Evolutionary conservation across 2,797 vertebrate genomes (phyloP).

Genomic region (Falco berigora): DNA sequence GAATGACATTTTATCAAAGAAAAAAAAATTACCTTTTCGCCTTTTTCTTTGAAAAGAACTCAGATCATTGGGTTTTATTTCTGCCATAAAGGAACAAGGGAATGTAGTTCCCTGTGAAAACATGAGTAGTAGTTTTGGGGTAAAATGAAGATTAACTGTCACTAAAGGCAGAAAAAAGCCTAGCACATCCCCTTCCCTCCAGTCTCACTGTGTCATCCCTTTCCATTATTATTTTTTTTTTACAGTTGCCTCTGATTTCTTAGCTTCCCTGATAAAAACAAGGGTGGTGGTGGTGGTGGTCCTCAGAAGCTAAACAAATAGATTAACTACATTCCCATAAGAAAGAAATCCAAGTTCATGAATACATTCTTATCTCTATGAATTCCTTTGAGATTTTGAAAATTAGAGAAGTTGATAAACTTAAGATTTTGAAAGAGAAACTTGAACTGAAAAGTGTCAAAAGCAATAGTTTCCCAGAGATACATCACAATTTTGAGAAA

Average conservation of each 20-base stretch:
- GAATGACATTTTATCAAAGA: background rate
- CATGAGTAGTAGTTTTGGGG: background rate
- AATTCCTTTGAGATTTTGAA: background rate
- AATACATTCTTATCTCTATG: background rate
- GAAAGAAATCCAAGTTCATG: background rate
- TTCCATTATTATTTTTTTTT: background rate
- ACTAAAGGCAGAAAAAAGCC: background rate
- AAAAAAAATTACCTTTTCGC: background rate
- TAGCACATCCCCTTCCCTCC: background rate
- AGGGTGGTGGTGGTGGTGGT: accelerated
- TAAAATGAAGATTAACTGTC: background rate
- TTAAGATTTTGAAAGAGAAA: background rate
- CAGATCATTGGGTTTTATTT: background rate
- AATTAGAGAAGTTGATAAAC: background rate
- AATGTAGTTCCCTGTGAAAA: background rate
- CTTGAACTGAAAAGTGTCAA: background rate
- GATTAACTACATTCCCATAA: background rate
- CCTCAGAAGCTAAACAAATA: background rate
- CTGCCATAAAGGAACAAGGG: background rate
- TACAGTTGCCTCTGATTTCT: background rate
- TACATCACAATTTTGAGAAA: background rate
- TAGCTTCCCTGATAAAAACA: background rate
- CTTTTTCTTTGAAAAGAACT: background rate
- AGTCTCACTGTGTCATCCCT: background rate
- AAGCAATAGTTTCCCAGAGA: background rate